These are phyloP conservation scores for Tachystola acroxantha DNA, from an alignment of 2,888 invertebrate species.

Conservation along the genomic window DNA sequence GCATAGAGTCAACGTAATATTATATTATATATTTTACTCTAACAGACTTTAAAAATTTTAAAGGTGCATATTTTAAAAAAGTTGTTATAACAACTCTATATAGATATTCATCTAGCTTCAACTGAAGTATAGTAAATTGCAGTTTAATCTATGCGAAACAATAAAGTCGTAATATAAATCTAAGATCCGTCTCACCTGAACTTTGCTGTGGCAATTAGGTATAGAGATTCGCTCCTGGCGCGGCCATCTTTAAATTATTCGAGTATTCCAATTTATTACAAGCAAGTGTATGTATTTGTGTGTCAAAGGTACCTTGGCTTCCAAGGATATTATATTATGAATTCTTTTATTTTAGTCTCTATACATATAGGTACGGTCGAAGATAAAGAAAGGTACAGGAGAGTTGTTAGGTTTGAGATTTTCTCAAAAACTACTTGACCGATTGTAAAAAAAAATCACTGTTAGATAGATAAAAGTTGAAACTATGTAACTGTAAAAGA, in stretches of 20 bases:
- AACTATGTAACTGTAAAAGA: too few species aligned
- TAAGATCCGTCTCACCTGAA: conserved; percentile 50
- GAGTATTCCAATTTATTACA: conserved; percentile 8
- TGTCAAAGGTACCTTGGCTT: conserved; percentile 9
- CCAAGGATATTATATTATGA: background rate
- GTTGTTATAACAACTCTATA: conserved; percentile 25
- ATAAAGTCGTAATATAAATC: conserved; percentile 51
- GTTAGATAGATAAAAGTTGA: too few species aligned
- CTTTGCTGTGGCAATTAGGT: conserved; percentile 43
- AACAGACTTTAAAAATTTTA: too few species aligned
- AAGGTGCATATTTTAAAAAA: too few species aligned
- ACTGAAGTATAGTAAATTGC: conserved; percentile 34
- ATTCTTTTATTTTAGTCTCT: too few species aligned
- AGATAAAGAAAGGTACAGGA: too few species aligned
- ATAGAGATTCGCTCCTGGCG: conserved; percentile 39
- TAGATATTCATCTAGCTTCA: conserved; percentile 16
- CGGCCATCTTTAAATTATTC: conserved; percentile 17
- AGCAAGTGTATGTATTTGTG: conserved; percentile 9
- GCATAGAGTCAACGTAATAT: too few species aligned
- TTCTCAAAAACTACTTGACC: too few species aligned
- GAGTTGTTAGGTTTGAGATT: too few species aligned
- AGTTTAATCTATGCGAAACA: conserved; percentile 51
- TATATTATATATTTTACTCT: too few species aligned
- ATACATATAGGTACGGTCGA: too few species aligned
- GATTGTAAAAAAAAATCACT: too few species aligned